phyloP scores from a whole-genome alignment of 2,113 vertebrate genomes.

The Tachysurus fulvidraco region DNA sequence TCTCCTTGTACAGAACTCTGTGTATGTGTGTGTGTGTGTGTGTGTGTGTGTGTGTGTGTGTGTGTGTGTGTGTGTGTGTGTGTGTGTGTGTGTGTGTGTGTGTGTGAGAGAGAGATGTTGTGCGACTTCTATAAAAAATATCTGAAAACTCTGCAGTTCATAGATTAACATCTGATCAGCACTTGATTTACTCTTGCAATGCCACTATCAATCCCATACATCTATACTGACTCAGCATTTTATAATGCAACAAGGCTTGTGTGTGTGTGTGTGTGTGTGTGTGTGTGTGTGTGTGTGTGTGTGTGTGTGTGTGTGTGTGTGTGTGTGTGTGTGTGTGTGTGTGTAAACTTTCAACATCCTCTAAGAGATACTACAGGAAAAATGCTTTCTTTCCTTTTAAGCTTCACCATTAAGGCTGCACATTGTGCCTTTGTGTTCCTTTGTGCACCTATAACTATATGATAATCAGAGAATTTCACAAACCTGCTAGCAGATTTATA shows the following conservation, averaged over 20 bases:
- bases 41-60: no score
- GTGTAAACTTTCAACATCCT: not conserved
- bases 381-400: not conserved
- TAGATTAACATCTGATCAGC: conserved; percentile 25
- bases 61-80: not conserved
- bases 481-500: not conserved
- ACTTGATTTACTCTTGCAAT: conserved; percentile 49
- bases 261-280: not conserved
- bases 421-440: not conserved
- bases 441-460: not conserved
- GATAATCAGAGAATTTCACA: not conserved
- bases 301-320: not conserved
- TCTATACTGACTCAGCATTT: conserved; percentile 9
- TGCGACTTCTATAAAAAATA: not conserved
- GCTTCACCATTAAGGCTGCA: no score
- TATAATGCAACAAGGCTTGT: not conserved
- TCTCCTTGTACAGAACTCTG: no score
- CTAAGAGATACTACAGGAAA: not conserved
- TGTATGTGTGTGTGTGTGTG: no score
- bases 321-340: no score
- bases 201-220: conserved; percentile 9
- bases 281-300: not conserved
- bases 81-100: not conserved
- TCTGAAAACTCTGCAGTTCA: not conserved
- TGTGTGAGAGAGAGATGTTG: not conserved